Base-by-base conservation (phyloP, 2,113 vertebrate species). In the Eidolon helvum region DNA sequence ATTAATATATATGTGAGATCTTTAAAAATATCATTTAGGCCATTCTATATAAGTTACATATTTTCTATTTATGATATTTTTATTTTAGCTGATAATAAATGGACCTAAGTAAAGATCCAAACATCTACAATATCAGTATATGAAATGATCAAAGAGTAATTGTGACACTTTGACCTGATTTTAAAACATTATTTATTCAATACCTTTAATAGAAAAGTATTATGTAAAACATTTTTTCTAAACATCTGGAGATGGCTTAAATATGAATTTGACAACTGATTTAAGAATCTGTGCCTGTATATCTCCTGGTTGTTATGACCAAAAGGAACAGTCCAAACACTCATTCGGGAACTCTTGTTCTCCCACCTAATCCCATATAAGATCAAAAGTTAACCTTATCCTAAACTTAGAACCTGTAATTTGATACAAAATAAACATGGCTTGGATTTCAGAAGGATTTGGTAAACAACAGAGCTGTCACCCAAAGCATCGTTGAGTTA, bases 1-100 rank as follows among this genome's bases (percentile, higher is more conserved):
- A 98, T 55, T 91, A 97, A 97, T 93, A 83, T 88, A 92, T 57
- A 97, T 91, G 75, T 86, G 61, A 79, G 97, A 98, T 96, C 45
- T 97, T 98, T 92, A 19, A 55, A 53, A 79, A 97, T 95, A 77
- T 55, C 94, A 85, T 12, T 12, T 93, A 95, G 35, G 66, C 11
- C 97, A 97, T 71, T 96, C 94, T 82, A 75, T 24, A 66, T 82
- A 96, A 98, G 96, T 93, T 94, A 59, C 14, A 59, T 59, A 21
- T 78, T 89, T 97, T 21, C 66, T 53, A 66, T 95, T 84, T 97
- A 40, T 80, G 88, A 95, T 68, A 96, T 93, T 96, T 82, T 94
- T 77, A 72, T 91, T 87, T 71, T 72, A 88, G 6, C 10, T 90
- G 55, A 78, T 28, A 90, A 66, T 24, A 97, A 95, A 90, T 97